A percentile compares a stretch with the other conserved stretches of the same genome.
These are phyloP conservation scores for Pristionchus mayeri DNA, from an alignment of 2,888 invertebrate species.

Conservation along the genomic window DNA sequence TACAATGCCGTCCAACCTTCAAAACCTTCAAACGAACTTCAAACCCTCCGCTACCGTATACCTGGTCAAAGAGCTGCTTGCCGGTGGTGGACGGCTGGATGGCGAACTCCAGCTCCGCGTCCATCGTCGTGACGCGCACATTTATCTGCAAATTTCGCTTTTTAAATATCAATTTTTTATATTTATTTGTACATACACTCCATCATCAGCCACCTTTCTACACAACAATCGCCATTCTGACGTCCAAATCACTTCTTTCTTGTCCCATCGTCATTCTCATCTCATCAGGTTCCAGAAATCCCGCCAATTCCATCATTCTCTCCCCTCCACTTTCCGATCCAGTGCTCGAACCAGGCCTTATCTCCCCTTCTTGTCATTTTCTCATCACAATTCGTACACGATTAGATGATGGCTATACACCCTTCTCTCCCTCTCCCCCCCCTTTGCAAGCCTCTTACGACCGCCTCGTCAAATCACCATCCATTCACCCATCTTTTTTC, in stretches of 20 bases:
- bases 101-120: conserved; percentile 99
- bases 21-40: too few relatives aligned
- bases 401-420: conserved; percentile 29
- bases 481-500: not conserved
- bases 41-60: conserved; percentile 61
- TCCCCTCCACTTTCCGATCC: too few relatives aligned
- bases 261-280: too few relatives aligned
- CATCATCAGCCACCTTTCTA: too few relatives aligned
- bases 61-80: conserved; percentile 98
- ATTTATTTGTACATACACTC: too few relatives aligned
- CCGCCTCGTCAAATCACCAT: not conserved
- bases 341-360: conserved; percentile 9
- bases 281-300: not conserved
- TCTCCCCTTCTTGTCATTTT: conserved; percentile 5
- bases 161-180: too few relatives aligned
- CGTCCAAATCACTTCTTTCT: too few relatives aligned
- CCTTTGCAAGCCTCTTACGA: conserved; percentile 22
- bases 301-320: not conserved
- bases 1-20: too few relatives aligned
- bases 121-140: conserved; percentile 99
- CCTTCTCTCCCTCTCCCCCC: not conserved
- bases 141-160: conserved; percentile 83
- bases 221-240: too few relatives aligned
- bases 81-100: conserved; percentile 99
- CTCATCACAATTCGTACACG: conserved; percentile 39